Evolutionary conservation across 1,140 invertebrate species (phyloP).

Genomic region (Neodiprion lecontei): DNA sequence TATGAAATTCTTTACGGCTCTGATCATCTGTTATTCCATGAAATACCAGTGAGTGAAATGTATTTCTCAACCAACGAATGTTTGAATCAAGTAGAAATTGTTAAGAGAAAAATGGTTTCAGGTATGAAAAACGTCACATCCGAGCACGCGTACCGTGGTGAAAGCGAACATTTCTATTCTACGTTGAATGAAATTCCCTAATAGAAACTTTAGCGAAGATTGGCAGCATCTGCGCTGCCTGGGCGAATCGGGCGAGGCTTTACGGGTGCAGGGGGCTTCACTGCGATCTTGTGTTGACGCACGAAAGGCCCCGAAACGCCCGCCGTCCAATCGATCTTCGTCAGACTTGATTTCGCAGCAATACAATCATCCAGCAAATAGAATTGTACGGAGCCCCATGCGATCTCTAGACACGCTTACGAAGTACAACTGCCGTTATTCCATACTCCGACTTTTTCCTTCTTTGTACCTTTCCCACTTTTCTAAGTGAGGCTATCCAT

Average conservation of each 20-base stretch:
- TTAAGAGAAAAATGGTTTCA: no score
- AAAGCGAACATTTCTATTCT: background rate
- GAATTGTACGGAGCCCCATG: conserved; percentile 55
- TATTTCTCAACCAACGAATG: no score
- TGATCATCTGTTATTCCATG: no score
- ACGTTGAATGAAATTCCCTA: conserved; percentile 51
- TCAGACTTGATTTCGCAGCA: conserved; percentile 63
- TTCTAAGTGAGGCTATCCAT: no score
- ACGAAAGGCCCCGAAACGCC: conserved; percentile 46
- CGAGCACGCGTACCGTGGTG: no score
- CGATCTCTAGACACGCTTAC: conserved; percentile 44
- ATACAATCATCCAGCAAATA: conserved; percentile 63
- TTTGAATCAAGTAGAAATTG: no score
- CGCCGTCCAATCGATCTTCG: conserved; percentile 60
- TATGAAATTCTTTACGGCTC: no score
- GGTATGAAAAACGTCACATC: no score
- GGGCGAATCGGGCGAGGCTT: background rate
- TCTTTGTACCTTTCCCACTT: background rate
- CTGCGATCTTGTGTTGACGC: conserved; percentile 53
- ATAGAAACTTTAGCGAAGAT: conserved; percentile 57
- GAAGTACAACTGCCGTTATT: conserved; percentile 45
- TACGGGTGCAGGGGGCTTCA: conserved; percentile 3
- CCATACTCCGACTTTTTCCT: conserved; percentile 23
- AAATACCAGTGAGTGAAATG: no score
- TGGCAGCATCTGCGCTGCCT: conserved; percentile 56